Conservation (phyloP, 2,888 invertebrate species). For the Gerosis bhagava region DNA sequence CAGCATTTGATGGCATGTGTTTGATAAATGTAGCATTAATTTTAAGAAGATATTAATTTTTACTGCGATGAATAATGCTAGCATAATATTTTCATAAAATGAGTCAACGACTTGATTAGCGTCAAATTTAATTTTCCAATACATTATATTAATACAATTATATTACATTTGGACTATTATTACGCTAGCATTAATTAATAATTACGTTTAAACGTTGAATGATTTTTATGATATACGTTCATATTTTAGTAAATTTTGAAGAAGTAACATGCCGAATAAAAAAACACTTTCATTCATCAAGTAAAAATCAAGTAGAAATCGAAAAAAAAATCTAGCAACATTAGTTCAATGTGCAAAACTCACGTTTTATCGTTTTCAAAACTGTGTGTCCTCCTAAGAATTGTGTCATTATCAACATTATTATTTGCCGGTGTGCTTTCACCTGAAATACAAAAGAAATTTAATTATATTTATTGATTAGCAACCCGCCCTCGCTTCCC, state of each 20-base stretch:
- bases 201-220: too few relatives aligned
- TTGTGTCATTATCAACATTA: conserved; percentile 59
- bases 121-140: too few relatives aligned
- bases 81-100: conserved; percentile 1
- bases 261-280: conserved; percentile 38
- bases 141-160: too few relatives aligned
- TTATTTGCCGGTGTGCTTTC: conserved; percentile 78
- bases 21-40: conserved; percentile 22
- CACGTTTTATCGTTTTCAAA: conserved; percentile 95
- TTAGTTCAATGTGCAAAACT: too few relatives aligned
- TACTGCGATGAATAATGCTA: conserved; percentile 18
- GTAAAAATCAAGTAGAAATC: too few relatives aligned
- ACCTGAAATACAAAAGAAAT: conserved; percentile 53
- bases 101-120: too few relatives aligned
- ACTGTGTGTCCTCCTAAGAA: conserved; percentile 92
- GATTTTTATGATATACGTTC: too few relatives aligned
- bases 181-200: conserved; percentile 4
- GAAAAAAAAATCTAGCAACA: too few relatives aligned
- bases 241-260: conserved; percentile 33
- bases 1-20: conserved; percentile 11
- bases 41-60: conserved; percentile 10
- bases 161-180: too few relatives aligned
- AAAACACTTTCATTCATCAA: too few relatives aligned
- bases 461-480: too few relatives aligned
- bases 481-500: too few relatives aligned